Evolutionary conservation across 2,797 vertebrate species (phyloP), one percentile per base, ranked within the genome.

Genomic region (Rhinogobio ventralis): DNA sequence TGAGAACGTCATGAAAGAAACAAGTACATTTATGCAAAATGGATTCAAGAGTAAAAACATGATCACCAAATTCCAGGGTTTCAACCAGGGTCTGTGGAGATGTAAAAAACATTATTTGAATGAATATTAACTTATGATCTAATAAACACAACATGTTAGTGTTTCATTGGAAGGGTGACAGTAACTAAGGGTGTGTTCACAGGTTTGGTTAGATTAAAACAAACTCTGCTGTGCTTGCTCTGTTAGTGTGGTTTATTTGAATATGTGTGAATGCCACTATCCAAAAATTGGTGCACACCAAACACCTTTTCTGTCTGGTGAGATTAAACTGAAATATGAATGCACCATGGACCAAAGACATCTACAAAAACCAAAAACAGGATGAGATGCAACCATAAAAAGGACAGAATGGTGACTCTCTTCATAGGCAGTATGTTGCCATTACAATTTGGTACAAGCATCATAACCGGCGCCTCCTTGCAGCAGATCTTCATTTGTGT

Each of bases 1-100:
- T 33, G 45, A 57, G 9, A 76, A 69, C 33, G 45, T 19, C 68
- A 33, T 39, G 36, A 82, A 28, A 60, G 17, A 36, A 55, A 33
- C 42, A 77, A 68, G 25, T 55, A 2, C 39, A 57, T 69, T 75
- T 28, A 57, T 57, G 80, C 42, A 85, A 86, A 2, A 8, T 2
- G 28, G 10, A 87, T 14, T 62, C 78, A 66, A 3, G 5, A 83
- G 69, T 85, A 62, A 83, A 83, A 84, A 90, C 46, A 5, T 13
- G 7, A 39, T 57, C 4, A 28, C 5, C 36, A 10, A 45, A 28
- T 17, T 17, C 55, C 46, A 53, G 20, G 11, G 30, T 33, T 53
- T 74, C 19, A 53, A 7, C 6, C 2, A 33, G 3, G 49, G 25
- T 75, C 73, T 55, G 53, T 36, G 28, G 19, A 75, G 19, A 75